phyloP scores from a whole-genome alignment of 2,888 invertebrate species.

The Lampropteryx suffumata region DNA sequence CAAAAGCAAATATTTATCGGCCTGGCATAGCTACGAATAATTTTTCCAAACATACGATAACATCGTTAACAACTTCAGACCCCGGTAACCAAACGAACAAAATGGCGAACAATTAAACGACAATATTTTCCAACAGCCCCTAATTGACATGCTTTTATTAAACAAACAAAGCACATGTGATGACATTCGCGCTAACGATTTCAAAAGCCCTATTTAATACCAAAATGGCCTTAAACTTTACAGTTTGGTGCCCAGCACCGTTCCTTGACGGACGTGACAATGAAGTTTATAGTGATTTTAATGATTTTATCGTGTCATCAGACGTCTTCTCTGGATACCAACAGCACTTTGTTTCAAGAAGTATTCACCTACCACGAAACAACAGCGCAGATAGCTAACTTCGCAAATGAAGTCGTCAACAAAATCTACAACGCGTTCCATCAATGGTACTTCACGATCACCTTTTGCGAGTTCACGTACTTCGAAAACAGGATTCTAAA shows the following conservation, averaged over 20 bases:
- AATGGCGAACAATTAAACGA: slow-evolving; percentile 54
- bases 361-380: slow-evolving; percentile 58
- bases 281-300: slow-evolving; percentile 38
- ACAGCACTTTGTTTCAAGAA: slow-evolving; percentile 49
- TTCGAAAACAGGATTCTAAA: slow-evolving; percentile 73
- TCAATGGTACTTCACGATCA: slow-evolving; percentile 74
- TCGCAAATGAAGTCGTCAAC: slow-evolving; percentile 62
- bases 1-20: slow-evolving; percentile 9
- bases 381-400: slow-evolving; percentile 54
- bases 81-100: slow-evolving; percentile 26
- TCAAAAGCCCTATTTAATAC: slow-evolving; percentile 45
- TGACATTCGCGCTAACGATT: slow-evolving; percentile 65
- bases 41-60: slow-evolving; percentile 12
- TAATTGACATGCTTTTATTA: slow-evolving; percentile 74
- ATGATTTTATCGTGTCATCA: slow-evolving; percentile 40
- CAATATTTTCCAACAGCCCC: slow-evolving; percentile 64
- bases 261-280: slow-evolving; percentile 37
- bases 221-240: slow-evolving; percentile 49
- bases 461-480: slow-evolving; percentile 74
- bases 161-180: slow-evolving; percentile 50
- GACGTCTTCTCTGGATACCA: slow-evolving; percentile 22
- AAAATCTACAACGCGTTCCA: slow-evolving; percentile 68
- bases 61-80: slow-evolving; percentile 13
- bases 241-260: slow-evolving; percentile 46
- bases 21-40: too few relatives aligned